phyloP scores from a whole-genome alignment of 2,797 vertebrate species.

The Crypturellus tataupa region DNA sequence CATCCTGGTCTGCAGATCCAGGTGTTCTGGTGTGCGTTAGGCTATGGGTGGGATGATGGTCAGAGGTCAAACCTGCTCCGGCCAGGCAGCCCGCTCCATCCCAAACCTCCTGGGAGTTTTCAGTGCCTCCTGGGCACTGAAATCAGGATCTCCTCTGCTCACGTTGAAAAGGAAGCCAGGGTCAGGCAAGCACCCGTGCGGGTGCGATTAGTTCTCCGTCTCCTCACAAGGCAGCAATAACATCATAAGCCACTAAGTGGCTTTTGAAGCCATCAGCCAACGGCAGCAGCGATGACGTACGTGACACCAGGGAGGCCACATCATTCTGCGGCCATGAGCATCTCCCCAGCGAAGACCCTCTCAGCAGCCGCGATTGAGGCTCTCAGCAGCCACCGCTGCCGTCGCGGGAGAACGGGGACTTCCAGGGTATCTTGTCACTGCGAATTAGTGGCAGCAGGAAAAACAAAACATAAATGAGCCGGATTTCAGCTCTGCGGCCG shows the following conservation, averaged over 20 bases:
- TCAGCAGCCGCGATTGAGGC: background rate
- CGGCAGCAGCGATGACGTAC: background rate
- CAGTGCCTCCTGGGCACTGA: background rate
- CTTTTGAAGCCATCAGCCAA: constrained; percentile 20
- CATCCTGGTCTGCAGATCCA: background rate
- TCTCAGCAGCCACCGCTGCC: no score
- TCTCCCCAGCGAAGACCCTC: background rate
- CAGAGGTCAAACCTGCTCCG: no score
- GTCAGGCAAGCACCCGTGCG: background rate
- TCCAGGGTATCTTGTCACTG: no score
- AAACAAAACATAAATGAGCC: background rate
- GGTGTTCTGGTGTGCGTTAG: background rate
- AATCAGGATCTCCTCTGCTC: background rate
- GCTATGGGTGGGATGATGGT: rapidly evolving
- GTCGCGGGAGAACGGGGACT: no score
- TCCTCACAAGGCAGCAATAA: background rate
- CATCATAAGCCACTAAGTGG: background rate
- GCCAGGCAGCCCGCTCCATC: no score
- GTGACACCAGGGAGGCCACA: background rate
- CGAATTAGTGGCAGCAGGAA: no score
- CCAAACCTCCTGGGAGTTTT: background rate
- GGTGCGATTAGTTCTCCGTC: background rate
- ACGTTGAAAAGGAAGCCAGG: rapidly evolving
- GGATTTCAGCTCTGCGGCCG: background rate
- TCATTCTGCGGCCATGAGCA: background rate